Evolutionary conservation across 2,113 vertebrate genomes (phyloP), one percentile per base, ranked within the genome.

Genomic region (Pluvialis apricaria): DNA sequence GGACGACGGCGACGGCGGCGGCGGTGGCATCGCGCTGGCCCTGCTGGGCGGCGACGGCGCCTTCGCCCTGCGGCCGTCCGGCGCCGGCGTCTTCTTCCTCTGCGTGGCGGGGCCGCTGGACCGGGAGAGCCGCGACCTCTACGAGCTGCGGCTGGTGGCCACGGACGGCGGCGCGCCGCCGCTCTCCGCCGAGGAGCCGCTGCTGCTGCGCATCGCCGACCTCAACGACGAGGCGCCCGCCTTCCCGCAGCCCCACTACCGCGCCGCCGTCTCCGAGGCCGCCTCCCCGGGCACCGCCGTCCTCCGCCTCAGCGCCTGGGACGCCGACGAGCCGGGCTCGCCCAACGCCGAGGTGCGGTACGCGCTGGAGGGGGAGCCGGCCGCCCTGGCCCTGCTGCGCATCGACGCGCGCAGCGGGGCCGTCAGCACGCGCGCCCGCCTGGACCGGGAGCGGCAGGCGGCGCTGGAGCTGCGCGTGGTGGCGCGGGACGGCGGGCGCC

Each of bases 181-280:
- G 3, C 93, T 99, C 82, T 98, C 97, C 77, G 96, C 98, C 1
- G 98, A 98, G 85, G 90, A 78, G 36, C 93, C 97, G 8, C 92
- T 99, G 75, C 88, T 98, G 54, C 90, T 99, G 32, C 97, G 94
- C 68, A 96, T 99, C 55, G 76, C 97, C 0, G 99, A 99, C 94
- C 71, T 98, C 71, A 99, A 99, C 10, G 99, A 99, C 91, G 98
- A 98, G 91, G 85, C 94, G 2, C 99, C 99, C 5, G 55, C 92
- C 10, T 99, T 99, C 93, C 97, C 97, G 40, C 97, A 96, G 72
- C 95, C 98, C 11, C 93, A 49, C 13, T 99, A 98, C 87, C 32
- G 78, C 5, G 97, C 98, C 31, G 89, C 95, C 1, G 97, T 99
- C 28, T 95, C 98, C 0, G 99, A 99, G 92, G 98, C 99, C 8